Conservation (phyloP, 1,140 invertebrate genomes). For the Trichonephila inaurata region DNA sequence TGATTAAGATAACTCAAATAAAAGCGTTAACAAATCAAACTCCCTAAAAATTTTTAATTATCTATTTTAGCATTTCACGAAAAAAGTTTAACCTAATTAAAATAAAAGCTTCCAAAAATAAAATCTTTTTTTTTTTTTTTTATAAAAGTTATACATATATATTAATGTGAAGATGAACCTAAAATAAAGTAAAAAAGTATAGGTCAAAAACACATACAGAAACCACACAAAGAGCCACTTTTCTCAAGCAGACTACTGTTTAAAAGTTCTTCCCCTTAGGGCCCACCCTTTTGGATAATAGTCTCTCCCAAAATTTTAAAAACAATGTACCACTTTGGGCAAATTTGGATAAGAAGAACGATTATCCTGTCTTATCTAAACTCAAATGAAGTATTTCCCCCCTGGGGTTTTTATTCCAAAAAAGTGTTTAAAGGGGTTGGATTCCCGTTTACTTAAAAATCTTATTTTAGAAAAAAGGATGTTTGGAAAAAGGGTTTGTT, state of each 20-base stretch:
- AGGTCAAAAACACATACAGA: neutral
- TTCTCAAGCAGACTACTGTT: constrained; percentile 32
- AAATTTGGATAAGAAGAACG: constrained; percentile 55
- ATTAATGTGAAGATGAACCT: too few relatives aligned
- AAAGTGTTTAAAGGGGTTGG: neutral
- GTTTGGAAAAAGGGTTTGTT: too few relatives aligned
- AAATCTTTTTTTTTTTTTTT: too few relatives aligned
- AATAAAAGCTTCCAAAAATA: too few relatives aligned
- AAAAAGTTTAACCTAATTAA: too few relatives aligned
- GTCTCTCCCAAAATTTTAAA: constrained; percentile 40
- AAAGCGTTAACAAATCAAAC: too few relatives aligned
- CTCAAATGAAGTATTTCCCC: constrained; percentile 31
- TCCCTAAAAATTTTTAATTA: too few relatives aligned
- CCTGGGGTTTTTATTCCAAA: neutral
- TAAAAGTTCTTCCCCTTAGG: neutral
- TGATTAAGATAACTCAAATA: too few relatives aligned
- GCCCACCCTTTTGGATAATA: constrained; percentile 58
- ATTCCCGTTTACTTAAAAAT: neutral
- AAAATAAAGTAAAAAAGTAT: too few relatives aligned
- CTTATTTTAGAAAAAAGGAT: neutral
- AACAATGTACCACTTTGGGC: constrained; percentile 71
- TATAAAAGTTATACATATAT: too few relatives aligned
- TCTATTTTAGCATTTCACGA: too few relatives aligned
- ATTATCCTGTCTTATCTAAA: constrained; percentile 56
- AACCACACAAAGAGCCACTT: neutral